Evolutionary conservation across 2,113 vertebrate species (phyloP).

Genomic region (Ammodytes dubius): DNA sequence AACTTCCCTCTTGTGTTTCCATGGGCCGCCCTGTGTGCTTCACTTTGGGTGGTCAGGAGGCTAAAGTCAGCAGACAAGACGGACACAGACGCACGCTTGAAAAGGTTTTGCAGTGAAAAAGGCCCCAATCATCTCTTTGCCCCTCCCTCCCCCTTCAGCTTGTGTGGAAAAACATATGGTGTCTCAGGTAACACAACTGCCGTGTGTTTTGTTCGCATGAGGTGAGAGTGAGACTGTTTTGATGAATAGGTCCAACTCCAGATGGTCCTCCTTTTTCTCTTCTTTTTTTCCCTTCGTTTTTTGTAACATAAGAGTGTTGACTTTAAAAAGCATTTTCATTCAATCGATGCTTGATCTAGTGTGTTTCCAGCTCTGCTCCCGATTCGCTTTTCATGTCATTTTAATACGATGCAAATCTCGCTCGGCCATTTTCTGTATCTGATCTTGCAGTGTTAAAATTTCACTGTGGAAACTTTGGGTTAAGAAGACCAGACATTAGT

Average conservation of each 20-base stretch:
- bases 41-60: slow-evolving; percentile 10
- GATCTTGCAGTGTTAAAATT: slow-evolving; percentile 33
- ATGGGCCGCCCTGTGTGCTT: slow-evolving; percentile 17
- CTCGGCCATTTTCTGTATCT: background rate
- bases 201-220: background rate
- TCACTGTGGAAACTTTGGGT: slow-evolving; percentile 40
- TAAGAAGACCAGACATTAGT: slow-evolving; percentile 33
- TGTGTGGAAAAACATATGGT: slow-evolving; percentile 73
- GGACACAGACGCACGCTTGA: slow-evolving; percentile 40
- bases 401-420: background rate
- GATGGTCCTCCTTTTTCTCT: slow-evolving; percentile 32
- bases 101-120: slow-evolving; percentile 51
- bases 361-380: background rate
- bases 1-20: background rate
- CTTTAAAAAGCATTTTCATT: background rate
- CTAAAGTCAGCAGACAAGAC: slow-evolving; percentile 49
- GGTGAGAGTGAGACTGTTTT: background rate
- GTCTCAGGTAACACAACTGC: slow-evolving; percentile 66
- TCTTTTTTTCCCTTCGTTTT: background rate
- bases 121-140: background rate
- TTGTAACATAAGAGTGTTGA: slow-evolving; percentile 2
- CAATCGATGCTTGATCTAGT: background rate
- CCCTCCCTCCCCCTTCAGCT: slow-evolving; percentile 2
- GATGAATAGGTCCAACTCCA: slow-evolving; percentile 32
- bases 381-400: background rate